Conservation (phyloP, 2,888 invertebrate species). For the Melitaea athalia region DNA sequence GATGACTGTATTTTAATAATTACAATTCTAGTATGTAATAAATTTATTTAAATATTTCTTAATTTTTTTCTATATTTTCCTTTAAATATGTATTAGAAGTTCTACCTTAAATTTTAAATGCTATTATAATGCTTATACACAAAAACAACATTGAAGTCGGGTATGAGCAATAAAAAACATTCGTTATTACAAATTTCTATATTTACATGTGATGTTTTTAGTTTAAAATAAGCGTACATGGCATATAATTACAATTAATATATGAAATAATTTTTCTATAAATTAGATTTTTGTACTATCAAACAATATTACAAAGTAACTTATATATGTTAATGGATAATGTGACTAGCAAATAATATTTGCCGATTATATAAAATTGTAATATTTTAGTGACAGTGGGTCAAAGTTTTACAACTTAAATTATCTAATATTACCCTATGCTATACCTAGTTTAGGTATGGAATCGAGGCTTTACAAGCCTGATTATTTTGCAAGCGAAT, state of each 20-base stretch:
- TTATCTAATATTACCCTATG: slow-evolving; percentile 60
- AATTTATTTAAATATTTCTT: slow-evolving; percentile 22
- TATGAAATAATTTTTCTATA: slow-evolving; percentile 79
- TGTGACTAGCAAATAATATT: slow-evolving; percentile 81
- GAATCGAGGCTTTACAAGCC: slow-evolving; percentile 60
- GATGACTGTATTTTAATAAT: slow-evolving; percentile 86
- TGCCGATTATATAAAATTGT: slow-evolving; percentile 68
- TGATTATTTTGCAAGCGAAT: slow-evolving; percentile 56
- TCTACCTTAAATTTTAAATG: too few species aligned
- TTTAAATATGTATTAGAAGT: too few species aligned
- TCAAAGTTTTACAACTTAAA: slow-evolving; percentile 59
- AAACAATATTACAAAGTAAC: slow-evolving; percentile 78
- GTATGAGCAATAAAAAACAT: slow-evolving; percentile 52
- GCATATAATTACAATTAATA: slow-evolving; percentile 80
- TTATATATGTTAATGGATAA: slow-evolving; percentile 74
- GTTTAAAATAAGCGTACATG: slow-evolving; percentile 83
- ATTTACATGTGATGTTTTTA: slow-evolving; percentile 82
- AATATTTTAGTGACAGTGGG: slow-evolving; percentile 75
- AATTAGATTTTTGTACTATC: slow-evolving; percentile 82
- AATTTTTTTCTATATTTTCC: neutral
- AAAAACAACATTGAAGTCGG: neutral
- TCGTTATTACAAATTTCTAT: slow-evolving; percentile 77
- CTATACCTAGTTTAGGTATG: slow-evolving; percentile 66
- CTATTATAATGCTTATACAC: neutral
- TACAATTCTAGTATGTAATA: slow-evolving; percentile 10